Evolutionary conservation across 2,888 invertebrate genomes (phyloP).

Genomic region (Hartigia nigra): DNA sequence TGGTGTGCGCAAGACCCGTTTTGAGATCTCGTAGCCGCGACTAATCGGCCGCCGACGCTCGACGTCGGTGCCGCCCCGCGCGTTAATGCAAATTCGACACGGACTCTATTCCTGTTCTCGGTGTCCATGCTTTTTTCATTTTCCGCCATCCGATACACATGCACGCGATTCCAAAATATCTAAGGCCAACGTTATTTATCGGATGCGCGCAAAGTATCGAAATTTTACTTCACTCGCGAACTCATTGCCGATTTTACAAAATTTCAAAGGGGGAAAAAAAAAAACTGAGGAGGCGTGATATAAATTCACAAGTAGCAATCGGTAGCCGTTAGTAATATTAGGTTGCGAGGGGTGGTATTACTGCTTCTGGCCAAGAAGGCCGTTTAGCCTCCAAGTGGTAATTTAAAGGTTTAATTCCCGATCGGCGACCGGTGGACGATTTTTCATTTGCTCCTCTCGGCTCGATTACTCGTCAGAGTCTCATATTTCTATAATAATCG

Average conservation of each 20-base stretch:
- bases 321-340: slow-evolving; percentile 17
- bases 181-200: not conserved
- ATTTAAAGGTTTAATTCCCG: slow-evolving; percentile 25
- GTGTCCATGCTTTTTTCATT: not conserved
- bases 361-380: not conserved
- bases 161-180: not conserved
- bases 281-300: not conserved
- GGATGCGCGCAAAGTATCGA: too few species aligned
- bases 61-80: slow-evolving; percentile 52
- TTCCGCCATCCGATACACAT: not conserved
- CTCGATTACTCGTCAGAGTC: not conserved
- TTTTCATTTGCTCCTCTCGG: not conserved
- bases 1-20: not conserved
- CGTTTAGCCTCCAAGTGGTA: slow-evolving; percentile 15
- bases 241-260: not conserved
- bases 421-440: slow-evolving; percentile 2
- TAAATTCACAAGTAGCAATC: slow-evolving; percentile 3
- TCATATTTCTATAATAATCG: not conserved
- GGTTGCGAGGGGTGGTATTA: slow-evolving; percentile 24
- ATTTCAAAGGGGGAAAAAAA: not conserved
- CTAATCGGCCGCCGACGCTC: slow-evolving; percentile 60
- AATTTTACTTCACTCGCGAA: not conserved
- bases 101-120: slow-evolving; percentile 52
- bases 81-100: slow-evolving; percentile 56
- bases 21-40: slow-evolving; percentile 34